These are phyloP conservation scores for Drosophila obscura DNA, from an alignment of 1,140 invertebrate species.

Conservation along the genomic window DNA sequence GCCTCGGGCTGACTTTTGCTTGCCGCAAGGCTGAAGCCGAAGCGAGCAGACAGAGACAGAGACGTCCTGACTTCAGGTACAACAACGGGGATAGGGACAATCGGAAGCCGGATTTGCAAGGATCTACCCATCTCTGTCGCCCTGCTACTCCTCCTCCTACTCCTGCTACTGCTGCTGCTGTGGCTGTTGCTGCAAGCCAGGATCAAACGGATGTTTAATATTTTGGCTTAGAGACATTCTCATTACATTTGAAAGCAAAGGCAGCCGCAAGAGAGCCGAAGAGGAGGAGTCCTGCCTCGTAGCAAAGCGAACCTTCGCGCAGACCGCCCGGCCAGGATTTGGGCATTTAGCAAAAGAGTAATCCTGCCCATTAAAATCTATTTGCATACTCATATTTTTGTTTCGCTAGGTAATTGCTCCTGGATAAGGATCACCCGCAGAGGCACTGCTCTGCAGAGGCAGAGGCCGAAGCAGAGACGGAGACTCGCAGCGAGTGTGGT, in stretches of 20 bases:
- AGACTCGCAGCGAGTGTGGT: constrained; percentile 19
- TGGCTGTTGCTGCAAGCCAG: constrained; percentile 33
- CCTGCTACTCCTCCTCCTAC: neutral
- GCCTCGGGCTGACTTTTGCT: constrained; percentile 64
- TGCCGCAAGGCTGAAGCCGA: constrained; percentile 10
- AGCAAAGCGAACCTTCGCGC: neutral
- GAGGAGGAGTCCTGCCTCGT: neutral
- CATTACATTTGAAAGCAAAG: constrained; percentile 82
- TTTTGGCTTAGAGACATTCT: constrained; percentile 82
- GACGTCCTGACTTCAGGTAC: constrained; percentile 71
- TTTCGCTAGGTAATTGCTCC: constrained; percentile 79
- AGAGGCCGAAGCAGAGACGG: neutral
- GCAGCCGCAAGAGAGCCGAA: constrained; percentile 7
- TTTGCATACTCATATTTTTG: constrained; percentile 82
- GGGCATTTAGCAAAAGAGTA: constrained; percentile 80
- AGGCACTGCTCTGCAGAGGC: neutral
- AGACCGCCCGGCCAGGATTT: constrained; percentile 66
- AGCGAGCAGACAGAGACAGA: neutral
- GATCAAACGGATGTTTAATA: constrained; percentile 79
- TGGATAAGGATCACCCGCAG: constrained; percentile 69
- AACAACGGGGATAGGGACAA: constrained; percentile 51
- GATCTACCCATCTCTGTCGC: neutral
- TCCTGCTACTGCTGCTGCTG: neutral
- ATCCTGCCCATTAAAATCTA: constrained; percentile 82
- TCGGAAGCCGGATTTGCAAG: constrained; percentile 75